These are phyloP conservation scores for Dysmachus trigonus DNA, from an alignment of 2,888 invertebrate genomes.

Conservation along the genomic window DNA sequence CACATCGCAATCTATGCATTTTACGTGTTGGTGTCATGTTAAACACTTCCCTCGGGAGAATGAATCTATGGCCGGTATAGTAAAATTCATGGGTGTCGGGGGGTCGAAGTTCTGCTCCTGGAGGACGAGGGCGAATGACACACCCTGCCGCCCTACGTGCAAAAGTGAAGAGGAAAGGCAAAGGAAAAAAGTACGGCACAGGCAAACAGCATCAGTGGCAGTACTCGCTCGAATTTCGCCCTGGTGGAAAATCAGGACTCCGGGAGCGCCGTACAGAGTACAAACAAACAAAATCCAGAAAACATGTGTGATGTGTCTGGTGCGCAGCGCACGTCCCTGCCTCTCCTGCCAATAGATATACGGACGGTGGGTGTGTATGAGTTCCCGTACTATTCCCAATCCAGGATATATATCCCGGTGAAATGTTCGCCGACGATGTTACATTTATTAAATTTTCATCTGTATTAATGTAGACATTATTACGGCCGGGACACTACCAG, in stretches of 20 bases:
- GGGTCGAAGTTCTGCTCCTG: not conserved
- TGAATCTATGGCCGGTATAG: slow-evolving; percentile 4
- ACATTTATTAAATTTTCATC: slow-evolving; percentile 7
- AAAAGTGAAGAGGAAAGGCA: not conserved
- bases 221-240: not conserved
- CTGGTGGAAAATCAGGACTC: slow-evolving; percentile 7
- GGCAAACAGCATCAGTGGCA: not conserved
- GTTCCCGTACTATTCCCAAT: not conserved
- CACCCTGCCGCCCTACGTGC: slow-evolving; percentile 9
- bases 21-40: slow-evolving; percentile 34
- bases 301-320: slow-evolving; percentile 5
- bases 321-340: slow-evolving; percentile 17
- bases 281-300: slow-evolving; percentile 7
- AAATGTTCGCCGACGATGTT: not conserved
- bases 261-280: not conserved
- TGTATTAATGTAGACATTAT: not conserved
- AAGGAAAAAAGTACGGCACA: not conserved
- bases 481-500: not conserved
- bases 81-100: not conserved
- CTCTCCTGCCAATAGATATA: not conserved
- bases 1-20: slow-evolving; percentile 31
- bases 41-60: slow-evolving; percentile 13
- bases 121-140: not conserved
- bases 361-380: not conserved
- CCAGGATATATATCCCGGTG: not conserved